Base-by-base conservation (phyloP, 1,140 invertebrate species). In the Trissolcus basalis region DNA sequence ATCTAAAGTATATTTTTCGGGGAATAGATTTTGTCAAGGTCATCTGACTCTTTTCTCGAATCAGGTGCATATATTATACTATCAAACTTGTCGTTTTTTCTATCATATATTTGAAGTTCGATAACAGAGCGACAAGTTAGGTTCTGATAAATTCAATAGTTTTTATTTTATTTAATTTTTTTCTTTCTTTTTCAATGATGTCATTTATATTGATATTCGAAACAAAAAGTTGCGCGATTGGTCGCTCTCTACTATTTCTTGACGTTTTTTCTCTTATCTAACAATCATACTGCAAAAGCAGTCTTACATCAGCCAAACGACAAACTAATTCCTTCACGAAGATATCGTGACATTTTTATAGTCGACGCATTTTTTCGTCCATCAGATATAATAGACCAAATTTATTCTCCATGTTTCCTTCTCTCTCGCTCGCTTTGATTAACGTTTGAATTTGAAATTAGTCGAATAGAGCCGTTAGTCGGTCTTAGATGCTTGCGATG, bases 201-300 rank as follows among this genome's bases (percentile, higher is more conserved):
- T 27, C 19, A 3, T 27, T 27, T 27, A 3, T 27, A 3, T 27
- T 27, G 19, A 27, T 27, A 27, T 3, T 27, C 19, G 6, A 27
- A 27, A 27, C 19, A 1, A 27, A 27, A 27, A 27, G 19, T 27
- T 27, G 2, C 1, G n/a, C 53, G 15, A 8, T 44, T 55, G 35
- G 45, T 55, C 49, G 44, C 49, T 51, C 44, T 50, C 4, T 12
- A n/a, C 45, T n/a, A 8, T 45, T 13, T 32, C 54, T 63, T 70
- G 48, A 56, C 55, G 61, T 36, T 55, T 72, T 61, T 70, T 41
- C 27, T 51, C 63, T 58, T 63, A 68, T 63, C 64, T 71, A 68
- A 77, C 41, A 58, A 77, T 77, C 68, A 53, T 44, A 72, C 50
- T 71, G 63, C 65, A 68, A 68, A 77, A 72, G 55, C 70, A 41